Evolutionary conservation across 1,140 invertebrate genomes (phyloP).

Genomic region (Hydropsyche tenuis): DNA sequence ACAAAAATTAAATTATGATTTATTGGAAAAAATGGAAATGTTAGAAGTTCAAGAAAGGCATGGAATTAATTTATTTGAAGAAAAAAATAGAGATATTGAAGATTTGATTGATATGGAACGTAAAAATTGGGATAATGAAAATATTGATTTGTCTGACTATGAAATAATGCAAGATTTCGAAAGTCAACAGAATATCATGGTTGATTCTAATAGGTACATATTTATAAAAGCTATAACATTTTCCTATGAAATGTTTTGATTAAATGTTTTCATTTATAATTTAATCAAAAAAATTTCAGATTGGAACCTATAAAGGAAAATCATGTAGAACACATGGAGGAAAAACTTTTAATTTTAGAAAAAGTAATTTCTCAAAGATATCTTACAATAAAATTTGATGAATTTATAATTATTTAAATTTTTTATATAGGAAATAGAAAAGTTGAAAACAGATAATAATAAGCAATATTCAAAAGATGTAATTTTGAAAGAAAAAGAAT

Average conservation of each 20-base stretch:
- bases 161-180: too few species aligned
- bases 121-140: too few species aligned
- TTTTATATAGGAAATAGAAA: slow-evolving; percentile 22
- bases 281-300: neutral
- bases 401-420: neutral
- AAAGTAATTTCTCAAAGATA: neutral
- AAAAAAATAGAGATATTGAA: too few species aligned
- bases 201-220: too few species aligned
- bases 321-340: slow-evolving; percentile 1
- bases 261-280: too few species aligned
- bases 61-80: too few species aligned
- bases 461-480: neutral
- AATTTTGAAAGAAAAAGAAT: too few species aligned
- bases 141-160: too few species aligned
- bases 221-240: too few species aligned
- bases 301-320: slow-evolving; percentile 9
- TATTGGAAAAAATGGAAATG: slow-evolving; percentile 4
- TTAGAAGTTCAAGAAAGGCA: neutral
- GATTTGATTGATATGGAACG: too few species aligned
- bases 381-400: neutral
- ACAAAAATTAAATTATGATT: slow-evolving; percentile 5
- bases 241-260: too few species aligned
- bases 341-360: neutral
- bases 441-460: neutral
- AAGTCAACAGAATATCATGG: too few species aligned